Evolutionary conservation across 2,113 vertebrate genomes (phyloP).

Genomic region (Felis catus): F.catus_Fca126_mat1.0 CM031419.1:147965001-147965500

Average conservation of each 20-base stretch:
- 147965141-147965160: background rate
- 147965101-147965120: background rate
- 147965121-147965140: background rate
- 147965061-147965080: background rate
- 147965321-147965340: background rate
- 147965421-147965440: background rate
- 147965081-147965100: background rate
- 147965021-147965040: conserved; percentile 15
- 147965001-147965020: background rate
- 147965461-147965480: too few species aligned
- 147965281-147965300: background rate
- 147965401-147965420: background rate
- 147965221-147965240: background rate
- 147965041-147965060: background rate
- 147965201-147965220: background rate
- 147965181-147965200: background rate
- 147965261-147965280: background rate
- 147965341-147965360: background rate
- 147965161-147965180: background rate
- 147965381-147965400: background rate
- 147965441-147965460: too few species aligned
- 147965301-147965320: background rate
- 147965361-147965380: background rate
- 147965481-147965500: too few species aligned
- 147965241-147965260: background rate